These are phyloP conservation scores for Paragorgia papillata DNA, from an alignment of 92 coral and sea anemone species.

Conservation along the genomic window DNA sequence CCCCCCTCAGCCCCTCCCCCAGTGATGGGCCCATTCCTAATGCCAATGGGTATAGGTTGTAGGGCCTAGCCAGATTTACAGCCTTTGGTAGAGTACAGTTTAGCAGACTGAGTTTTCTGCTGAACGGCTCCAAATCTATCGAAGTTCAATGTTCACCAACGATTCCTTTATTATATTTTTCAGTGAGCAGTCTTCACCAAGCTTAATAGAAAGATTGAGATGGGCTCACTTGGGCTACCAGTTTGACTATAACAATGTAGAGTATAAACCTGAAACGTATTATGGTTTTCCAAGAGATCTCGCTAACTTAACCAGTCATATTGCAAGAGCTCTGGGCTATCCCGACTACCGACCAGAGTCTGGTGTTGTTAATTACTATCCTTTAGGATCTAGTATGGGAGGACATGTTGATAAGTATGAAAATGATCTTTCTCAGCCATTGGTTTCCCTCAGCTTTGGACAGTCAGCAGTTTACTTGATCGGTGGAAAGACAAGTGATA, in stretches of 20 bases:
- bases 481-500: slow-evolving; percentile 88
- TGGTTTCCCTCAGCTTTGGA: slow-evolving; percentile 95
- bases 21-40: no score
- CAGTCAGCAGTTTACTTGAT: slow-evolving; percentile 94
- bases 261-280: slow-evolving; percentile 80
- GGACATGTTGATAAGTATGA: slow-evolving; percentile 98
- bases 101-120: no score
- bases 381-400: slow-evolving; percentile 94
- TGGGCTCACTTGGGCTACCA: slow-evolving; percentile 98
- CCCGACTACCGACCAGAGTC: slow-evolving; percentile 95
- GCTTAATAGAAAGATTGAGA: slow-evolving; percentile 74
- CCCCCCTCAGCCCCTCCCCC: no score
- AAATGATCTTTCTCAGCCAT: slow-evolving; percentile 90
- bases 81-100: no score
- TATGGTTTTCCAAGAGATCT: slow-evolving; percentile 89
- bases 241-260: slow-evolving; percentile 89
- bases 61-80: no score
- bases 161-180: background rate
- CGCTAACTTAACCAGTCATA: slow-evolving; percentile 71
- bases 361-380: slow-evolving; percentile 93
- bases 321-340: slow-evolving; percentile 83
- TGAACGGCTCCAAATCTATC: no score
- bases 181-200: slow-evolving; percentile 48
- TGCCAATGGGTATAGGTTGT: no score
- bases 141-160: no score